Evolutionary conservation across 1,140 invertebrate species (phyloP).

Genomic region (Manduca sexta): DNA sequence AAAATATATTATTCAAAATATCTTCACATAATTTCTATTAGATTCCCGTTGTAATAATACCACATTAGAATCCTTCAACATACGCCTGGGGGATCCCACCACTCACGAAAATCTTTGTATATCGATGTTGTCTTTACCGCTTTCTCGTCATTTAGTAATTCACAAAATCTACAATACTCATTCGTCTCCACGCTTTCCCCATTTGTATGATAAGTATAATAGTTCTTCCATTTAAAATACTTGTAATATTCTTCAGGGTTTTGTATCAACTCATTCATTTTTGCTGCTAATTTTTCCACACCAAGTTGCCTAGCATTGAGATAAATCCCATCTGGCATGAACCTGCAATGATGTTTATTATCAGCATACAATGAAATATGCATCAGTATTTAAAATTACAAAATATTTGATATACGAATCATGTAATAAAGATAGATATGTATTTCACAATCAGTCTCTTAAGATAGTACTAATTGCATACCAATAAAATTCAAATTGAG

Average conservation of each 20-base stretch:
- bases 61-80: no score
- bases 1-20: no score
- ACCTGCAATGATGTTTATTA: slow-evolving; percentile 33
- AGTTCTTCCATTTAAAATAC: slow-evolving; percentile 50
- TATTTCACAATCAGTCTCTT: no score
- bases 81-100: slow-evolving; percentile 28
- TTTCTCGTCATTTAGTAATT: slow-evolving; percentile 32
- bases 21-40: no score
- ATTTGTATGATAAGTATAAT: slow-evolving; percentile 41
- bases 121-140: slow-evolving; percentile 12
- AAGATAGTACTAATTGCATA: no score
- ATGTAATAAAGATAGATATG: no score
- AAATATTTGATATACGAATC: no score
- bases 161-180: slow-evolving; percentile 51
- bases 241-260: slow-evolving; percentile 37
- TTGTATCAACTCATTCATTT: slow-evolving; percentile 43
- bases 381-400: no score
- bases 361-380: not conserved
- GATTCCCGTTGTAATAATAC: no score
- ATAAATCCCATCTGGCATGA: slow-evolving; percentile 57
- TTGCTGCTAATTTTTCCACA: slow-evolving; percentile 27
- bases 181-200: slow-evolving; percentile 35
- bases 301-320: slow-evolving; percentile 46
- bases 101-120: slow-evolving; percentile 10
- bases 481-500: no score